A percentile compares a stretch with the other conserved stretches of the same genome.
Evolutionary conservation across 2,113 vertebrate species (phyloP).

Genomic region (Syngnathus floridae): DNA sequence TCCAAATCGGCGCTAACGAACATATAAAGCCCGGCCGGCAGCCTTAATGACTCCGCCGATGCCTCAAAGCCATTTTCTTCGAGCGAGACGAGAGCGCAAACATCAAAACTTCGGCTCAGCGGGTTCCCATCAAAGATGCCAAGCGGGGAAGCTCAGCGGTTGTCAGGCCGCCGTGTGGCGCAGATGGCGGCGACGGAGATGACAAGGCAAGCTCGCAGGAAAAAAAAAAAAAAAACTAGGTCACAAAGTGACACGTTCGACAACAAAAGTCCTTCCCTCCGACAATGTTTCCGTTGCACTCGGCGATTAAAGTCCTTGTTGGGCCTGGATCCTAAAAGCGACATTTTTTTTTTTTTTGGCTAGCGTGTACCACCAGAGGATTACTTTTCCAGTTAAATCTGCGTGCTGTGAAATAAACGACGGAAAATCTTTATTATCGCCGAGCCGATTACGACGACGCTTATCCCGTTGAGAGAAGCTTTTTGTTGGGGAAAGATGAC

Average conservation of each 20-base stretch:
- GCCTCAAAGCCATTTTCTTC: background rate
- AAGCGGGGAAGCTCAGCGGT: conserved; percentile 6
- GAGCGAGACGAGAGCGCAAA: conserved; percentile 1
- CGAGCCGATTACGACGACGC: background rate
- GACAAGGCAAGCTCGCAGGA: background rate
- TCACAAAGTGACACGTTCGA: conserved; percentile 1
- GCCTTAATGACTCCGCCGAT: background rate
- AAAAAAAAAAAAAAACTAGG: background rate
- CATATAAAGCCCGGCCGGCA: background rate
- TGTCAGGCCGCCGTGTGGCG: conserved; percentile 1
- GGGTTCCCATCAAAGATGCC: conserved; percentile 6
- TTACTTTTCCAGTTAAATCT: background rate
- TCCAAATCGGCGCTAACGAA: background rate
- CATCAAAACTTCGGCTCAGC: conserved; percentile 2
- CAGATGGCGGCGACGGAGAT: background rate
- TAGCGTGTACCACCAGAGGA: background rate
- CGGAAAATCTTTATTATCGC: conserved; percentile 1
- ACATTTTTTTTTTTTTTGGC: background rate
- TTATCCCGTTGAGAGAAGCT: background rate
- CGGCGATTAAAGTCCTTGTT: background rate
- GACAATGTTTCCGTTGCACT: conserved; percentile 4
- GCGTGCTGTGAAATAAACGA: background rate
- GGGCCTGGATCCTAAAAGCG: conserved; percentile 1
- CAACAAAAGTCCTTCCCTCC: background rate
- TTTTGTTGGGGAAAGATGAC: background rate